Base-by-base conservation (phyloP, 2,113 vertebrate species). In the Morphnarchus princeps region DNA sequence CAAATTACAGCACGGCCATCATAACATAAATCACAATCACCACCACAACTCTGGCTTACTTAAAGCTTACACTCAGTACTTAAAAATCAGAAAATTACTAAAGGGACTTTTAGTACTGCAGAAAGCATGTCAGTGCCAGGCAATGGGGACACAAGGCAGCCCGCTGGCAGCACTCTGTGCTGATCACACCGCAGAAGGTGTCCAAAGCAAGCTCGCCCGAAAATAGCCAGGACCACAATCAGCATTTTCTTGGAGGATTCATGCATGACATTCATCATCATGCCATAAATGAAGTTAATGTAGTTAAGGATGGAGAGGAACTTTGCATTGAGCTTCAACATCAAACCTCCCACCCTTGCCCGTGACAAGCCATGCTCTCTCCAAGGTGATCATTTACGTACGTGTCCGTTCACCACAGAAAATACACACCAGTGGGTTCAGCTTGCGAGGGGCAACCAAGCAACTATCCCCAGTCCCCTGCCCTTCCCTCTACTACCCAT, bases 351-450 rank as follows among this genome's bases (percentile, higher is more conserved):
- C 24, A 49, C 26, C 18, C 17, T 14, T 20, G 40, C 34, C 40
- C 0, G 0, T 38, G 63, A 84, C 55, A 81, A 25, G 3, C 4
- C 0, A 43, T 14, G 62, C 6, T 38, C 20, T 47, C 28, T 10
- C 36, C 61, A 47, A 32, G 31, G 45, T 28, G 36, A 42, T 7
- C 31, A 10, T 15, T 17, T 31, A 54, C 15, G 10, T 3, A 17
- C 29, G 7, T 38, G 62, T 14, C 9, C 32, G 42, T 6, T 31
- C n/a, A 71, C 32, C 38, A 19, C 1, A 25, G 47, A 21, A 62
- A 67, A 90, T 6, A 34, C 0, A 38, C 2, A 1, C 17, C 2
- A 2, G 5, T 34, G n/a, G 62, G 38, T 61, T 79, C 63, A 72
- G 28, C 22, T 31, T 28, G 15, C 15, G 32, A 86, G 28, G 8